phyloP scores from a whole-genome alignment of 2,797 vertebrate species.

The Labroides dimidiatus region DNA sequence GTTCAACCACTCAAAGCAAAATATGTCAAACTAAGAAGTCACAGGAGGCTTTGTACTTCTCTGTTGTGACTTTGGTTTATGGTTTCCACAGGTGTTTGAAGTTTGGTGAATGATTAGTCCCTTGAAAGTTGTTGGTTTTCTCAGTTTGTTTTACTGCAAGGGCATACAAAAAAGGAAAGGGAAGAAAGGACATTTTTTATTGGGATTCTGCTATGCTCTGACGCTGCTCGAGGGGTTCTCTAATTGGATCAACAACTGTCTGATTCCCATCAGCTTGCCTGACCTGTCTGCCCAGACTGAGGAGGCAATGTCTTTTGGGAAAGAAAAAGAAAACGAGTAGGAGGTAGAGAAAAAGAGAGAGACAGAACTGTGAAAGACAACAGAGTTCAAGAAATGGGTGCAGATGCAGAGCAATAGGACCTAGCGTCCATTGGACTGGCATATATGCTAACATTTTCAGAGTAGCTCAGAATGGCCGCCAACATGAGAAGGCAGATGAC shows the following conservation, averaged over 20 bases:
- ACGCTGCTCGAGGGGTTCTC: conserved; percentile 65
- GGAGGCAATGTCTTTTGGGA: conserved; percentile 63
- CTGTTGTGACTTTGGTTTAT: conserved; percentile 37
- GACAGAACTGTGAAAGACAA: conserved; percentile 9
- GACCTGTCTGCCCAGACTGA: conserved; percentile 69
- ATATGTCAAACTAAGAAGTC: conserved; percentile 46
- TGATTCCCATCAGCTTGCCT: conserved; percentile 76
- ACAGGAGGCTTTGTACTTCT: conserved; percentile 45
- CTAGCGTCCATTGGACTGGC: not conserved
- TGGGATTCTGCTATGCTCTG: conserved; percentile 65
- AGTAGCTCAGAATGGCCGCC: conserved; percentile 51
- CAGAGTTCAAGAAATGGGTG: conserved; percentile 28
- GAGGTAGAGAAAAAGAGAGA: conserved; percentile 8
- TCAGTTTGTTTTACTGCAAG: conserved; percentile 35
- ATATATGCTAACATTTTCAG: conserved; percentile 49
- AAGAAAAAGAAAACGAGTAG: conserved; percentile 22
- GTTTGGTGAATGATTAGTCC: conserved; percentile 34
- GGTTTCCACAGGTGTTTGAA: conserved; percentile 19
- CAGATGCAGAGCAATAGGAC: conserved; percentile 7
- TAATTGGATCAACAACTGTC: conserved; percentile 82
- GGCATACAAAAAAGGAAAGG: conserved; percentile 34
- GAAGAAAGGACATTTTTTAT: conserved; percentile 57
- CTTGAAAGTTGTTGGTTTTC: conserved; percentile 33
- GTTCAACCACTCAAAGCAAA: conserved; percentile 57
- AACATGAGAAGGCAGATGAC: conserved; percentile 32